Percentiles rank a stretch among this genome's conserved stretches.
Conservation (phyloP, 2,888 invertebrate species). For the Boloria selene region DNA sequence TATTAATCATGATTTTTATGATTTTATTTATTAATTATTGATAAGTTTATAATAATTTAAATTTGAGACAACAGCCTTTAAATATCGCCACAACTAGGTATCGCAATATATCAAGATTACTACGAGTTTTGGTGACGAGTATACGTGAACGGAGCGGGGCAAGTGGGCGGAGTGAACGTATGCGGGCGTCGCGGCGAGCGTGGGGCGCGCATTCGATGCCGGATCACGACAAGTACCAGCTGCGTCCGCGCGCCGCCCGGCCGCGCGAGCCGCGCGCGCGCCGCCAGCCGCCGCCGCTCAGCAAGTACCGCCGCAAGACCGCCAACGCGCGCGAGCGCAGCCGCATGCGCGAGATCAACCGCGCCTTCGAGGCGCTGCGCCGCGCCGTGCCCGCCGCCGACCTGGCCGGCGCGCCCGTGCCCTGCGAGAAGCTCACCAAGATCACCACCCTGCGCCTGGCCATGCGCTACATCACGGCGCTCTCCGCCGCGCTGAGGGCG, state of each 20-base stretch:
- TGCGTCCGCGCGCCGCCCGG: conserved; percentile 78
- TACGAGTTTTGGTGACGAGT: conserved; percentile 43
- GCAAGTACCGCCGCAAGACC: conserved; percentile 94
- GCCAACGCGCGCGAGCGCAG: conserved; percentile 94
- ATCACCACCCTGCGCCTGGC: conserved; percentile 93
- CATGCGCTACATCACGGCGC: conserved; percentile 92
- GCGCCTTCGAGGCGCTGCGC: conserved; percentile 91
- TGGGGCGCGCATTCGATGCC: conserved; percentile 70
- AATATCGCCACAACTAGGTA: background rate
- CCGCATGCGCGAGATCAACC: conserved; percentile 95
- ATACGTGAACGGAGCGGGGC: conserved; percentile 75
- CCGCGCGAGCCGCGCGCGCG: conserved; percentile 80
- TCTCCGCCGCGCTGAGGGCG: conserved; percentile 85
- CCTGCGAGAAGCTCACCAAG: conserved; percentile 93
- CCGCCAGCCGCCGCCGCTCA: conserved; percentile 87
- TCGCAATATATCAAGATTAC: background rate
- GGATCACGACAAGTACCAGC: conserved; percentile 81
- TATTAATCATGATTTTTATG: too few relatives aligned
- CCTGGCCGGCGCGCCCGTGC: conserved; percentile 73
- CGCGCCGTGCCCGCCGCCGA: conserved; percentile 87
- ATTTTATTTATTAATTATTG: too few relatives aligned
- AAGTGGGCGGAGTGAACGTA: conserved; percentile 73
- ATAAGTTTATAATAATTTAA: too few relatives aligned
- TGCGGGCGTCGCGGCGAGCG: conserved; percentile 60
- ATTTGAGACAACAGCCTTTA: too few relatives aligned